Conservation (phyloP, 2,797 vertebrate species). For the Fistularia commersonii region DNA sequence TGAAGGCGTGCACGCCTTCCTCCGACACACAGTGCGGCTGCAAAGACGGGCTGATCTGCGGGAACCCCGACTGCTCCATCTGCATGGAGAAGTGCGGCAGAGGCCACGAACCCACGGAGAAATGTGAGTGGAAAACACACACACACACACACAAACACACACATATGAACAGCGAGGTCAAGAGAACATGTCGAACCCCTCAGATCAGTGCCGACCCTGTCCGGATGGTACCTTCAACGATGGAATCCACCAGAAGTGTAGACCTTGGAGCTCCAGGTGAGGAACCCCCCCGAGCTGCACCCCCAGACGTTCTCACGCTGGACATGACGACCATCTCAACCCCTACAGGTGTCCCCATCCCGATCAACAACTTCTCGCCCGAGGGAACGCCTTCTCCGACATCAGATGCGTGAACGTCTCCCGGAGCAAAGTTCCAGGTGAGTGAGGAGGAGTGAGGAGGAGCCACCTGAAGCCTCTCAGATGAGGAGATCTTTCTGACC, state of each 20-base stretch:
- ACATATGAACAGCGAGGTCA: not conserved
- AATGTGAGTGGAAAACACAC: conserved; percentile 47
- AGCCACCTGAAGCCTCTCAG: too few species aligned
- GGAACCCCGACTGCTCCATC: conserved; percentile 38
- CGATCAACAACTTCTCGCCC: conserved; percentile 1
- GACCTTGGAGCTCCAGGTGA: conserved; percentile 65
- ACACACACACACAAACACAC: not conserved
- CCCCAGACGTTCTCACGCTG: not conserved
- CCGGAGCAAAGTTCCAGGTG: rapidly evolving
- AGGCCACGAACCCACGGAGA: conserved; percentile 56
- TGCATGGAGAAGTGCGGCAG: conserved; percentile 51
- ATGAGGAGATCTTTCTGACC: too few species aligned
- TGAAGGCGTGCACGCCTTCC: conserved; percentile 37
- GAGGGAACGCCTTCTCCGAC: conserved; percentile 51
- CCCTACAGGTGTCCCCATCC: conserved; percentile 56
- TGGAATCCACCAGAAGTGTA: conserved; percentile 61
- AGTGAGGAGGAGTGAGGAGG: too few species aligned
- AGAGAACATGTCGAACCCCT: too few species aligned
- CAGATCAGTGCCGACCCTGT: conserved; percentile 70
- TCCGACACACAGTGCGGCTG: conserved; percentile 68
- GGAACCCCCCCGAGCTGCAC: not conserved
- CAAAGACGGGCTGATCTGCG: conserved; percentile 54
- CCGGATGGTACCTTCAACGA: conserved; percentile 68
- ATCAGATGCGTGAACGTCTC: conserved; percentile 28
- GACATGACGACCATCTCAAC: not conserved